A percentile compares a stretch with the other conserved stretches of the same genome.
Conservation (phyloP, 2,797 vertebrate species). For the Dallia pectoralis region DNA sequence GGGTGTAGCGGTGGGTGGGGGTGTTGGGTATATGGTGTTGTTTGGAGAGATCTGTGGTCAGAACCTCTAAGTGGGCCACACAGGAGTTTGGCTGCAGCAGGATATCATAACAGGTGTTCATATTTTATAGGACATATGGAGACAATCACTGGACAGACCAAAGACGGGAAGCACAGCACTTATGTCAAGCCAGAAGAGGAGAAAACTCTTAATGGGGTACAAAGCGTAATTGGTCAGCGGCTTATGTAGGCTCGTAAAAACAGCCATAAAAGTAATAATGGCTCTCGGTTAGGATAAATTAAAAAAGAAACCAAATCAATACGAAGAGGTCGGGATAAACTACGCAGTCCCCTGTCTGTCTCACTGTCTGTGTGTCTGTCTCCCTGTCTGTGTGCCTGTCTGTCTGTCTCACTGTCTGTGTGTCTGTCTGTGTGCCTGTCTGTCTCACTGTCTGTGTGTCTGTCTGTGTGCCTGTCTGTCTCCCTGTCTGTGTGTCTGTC, state of each 20-base stretch:
- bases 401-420: too few species aligned
- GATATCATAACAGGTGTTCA: conserved; percentile 44
- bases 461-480: too few species aligned
- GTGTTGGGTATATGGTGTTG: background rate
- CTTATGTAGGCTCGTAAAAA: conserved; percentile 60
- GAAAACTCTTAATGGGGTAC: conserved; percentile 56
- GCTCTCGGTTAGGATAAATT: conserved; percentile 55
- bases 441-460: too few species aligned
- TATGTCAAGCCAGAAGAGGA: conserved; percentile 39
- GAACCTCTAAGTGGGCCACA: conserved; percentile 57
- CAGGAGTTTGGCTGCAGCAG: conserved; percentile 34
- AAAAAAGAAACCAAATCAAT: conserved; percentile 58
- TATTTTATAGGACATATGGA: conserved; percentile 49
- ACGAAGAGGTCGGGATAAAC: conserved; percentile 42
- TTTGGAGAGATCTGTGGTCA: conserved; percentile 33
- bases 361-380: too few species aligned
- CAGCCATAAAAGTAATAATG: conserved; percentile 65
- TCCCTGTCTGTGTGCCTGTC: too few species aligned
- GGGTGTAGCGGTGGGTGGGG: background rate
- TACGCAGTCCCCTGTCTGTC: conserved; percentile 16
- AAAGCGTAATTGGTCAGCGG: conserved; percentile 63
- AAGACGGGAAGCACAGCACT: conserved; percentile 41
- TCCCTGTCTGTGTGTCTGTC: too few species aligned
- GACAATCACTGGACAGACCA: conserved; percentile 28
- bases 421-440: too few species aligned